Evolutionary conservation across 2,888 invertebrate genomes (phyloP), one percentile per base, ranked within the genome.

Genomic region (Rhingia campestris): DNA sequence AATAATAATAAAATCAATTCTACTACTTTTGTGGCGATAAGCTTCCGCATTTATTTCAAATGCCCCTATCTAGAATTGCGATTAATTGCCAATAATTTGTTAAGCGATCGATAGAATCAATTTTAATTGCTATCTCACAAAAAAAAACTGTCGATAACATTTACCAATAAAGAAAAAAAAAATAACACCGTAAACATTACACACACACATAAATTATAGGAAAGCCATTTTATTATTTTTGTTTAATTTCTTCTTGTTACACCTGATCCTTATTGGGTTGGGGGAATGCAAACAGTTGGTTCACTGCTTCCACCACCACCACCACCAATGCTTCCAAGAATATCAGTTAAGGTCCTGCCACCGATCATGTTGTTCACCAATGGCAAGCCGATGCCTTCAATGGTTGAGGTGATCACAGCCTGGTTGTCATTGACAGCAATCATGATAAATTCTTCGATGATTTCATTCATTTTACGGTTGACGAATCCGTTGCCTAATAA

Each of bases 381-480:
- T 4, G 89, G 88, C 12, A 89, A 86, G 14, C 86, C 73, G 0
- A 64, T n/a, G 10, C 49, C 63, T 69, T 89, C 87, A n/a, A 88
- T 81, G 32, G 86, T 84, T 0, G 86, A 41, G 5, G 88, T 87
- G 1, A 89, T 74, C 9, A 86, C 79, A 0, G 89, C 87, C 14
- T 88, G 88, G 76, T 90, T 90, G 14, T 90, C 90, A 72, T 90
- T 90, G 45, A 90, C 73, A 4, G 86, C 81, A 35, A 90, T 35
- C 56, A 77, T 72, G 51, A 90, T 84, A 70, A 88, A 87, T 72
- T 90, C 90, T 81, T 89, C 90, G 63, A 90, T 66, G 12, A 90
- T 47, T 32, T 89, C 87, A 74, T 90, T 90, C 4, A 90, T 39
- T 70, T 89, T 89, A 4, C 86, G 82, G 54, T 90, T 90, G 53